Percentiles rank a stretch among this genome's conserved stretches.
These are phyloP conservation scores for Oryzias celebensis DNA, from an alignment of 2,113 vertebrate species.

Conservation along the genomic window DNA sequence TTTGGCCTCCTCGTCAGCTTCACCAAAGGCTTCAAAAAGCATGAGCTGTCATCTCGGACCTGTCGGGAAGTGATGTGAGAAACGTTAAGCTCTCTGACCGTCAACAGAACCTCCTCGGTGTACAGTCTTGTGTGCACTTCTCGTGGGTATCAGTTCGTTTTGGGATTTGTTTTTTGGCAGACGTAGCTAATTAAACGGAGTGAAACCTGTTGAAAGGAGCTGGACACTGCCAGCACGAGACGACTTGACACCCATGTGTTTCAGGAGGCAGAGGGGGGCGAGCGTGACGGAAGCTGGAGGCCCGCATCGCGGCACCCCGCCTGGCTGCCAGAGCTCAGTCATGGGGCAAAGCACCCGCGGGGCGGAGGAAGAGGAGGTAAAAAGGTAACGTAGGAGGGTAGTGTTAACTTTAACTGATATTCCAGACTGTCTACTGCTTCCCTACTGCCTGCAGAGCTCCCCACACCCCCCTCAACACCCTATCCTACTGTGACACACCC, in stretches of 20 bases:
- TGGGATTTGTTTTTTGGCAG: conserved; percentile 35
- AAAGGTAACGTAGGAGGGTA: conserved; percentile 45
- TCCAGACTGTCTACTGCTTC: conserved; percentile 81
- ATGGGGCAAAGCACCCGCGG: conserved; percentile 19
- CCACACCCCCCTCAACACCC: conserved; percentile 82
- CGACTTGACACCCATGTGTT: conserved; percentile 69
- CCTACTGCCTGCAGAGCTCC: conserved; percentile 72
- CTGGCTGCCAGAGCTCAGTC: conserved; percentile 68
- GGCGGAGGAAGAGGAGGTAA: conserved; percentile 38
- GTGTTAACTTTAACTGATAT: conserved; percentile 84
- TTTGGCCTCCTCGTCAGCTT: conserved; percentile 36
- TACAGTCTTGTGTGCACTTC: conserved; percentile 39
- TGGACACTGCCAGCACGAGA: conserved; percentile 53
- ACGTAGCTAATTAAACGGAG: conserved; percentile 69
- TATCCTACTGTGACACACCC: conserved; percentile 40
- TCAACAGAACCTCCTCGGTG: conserved; percentile 31
- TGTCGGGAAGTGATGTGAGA: conserved; percentile 57
- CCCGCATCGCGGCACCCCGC: conserved; percentile 56
- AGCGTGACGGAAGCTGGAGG: conserved; percentile 67
- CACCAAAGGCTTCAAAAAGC: conserved; percentile 31
- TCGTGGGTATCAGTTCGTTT: conserved; percentile 33
- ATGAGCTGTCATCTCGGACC: conserved; percentile 41
- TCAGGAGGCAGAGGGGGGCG: conserved; percentile 33
- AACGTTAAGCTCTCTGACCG: conserved; percentile 51
- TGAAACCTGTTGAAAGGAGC: conserved; percentile 72